Evolutionary conservation across 2,888 invertebrate genomes (phyloP), one percentile per base, ranked within the genome.

Genomic region (Drosophila pegasa): DNA sequence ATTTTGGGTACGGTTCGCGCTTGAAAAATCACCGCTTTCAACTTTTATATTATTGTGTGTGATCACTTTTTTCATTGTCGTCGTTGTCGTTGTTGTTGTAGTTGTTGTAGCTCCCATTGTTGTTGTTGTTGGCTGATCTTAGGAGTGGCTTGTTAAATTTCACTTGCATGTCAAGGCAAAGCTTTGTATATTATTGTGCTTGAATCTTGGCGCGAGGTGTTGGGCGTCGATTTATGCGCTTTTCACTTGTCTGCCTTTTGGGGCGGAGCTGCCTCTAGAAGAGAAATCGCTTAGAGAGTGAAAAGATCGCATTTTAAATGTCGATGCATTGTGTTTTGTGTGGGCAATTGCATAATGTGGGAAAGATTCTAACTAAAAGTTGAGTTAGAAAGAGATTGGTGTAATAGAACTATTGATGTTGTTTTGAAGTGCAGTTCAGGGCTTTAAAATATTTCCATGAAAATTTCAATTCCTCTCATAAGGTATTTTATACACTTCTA

Each of bases 101-200:
- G 45, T 54, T 67, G 40, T 66, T 50, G 54, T 41, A 59, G 59
- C 33, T 69, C 37, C 45, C 50, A 71, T 83, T 77, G 77, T 65
- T 76, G 68, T 56, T 37, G 75, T 63, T 77, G 75, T 61, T 75
- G 78, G 12, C 60, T 68, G 69, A 75, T 78, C 64, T 71, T 68
- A 86, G 85, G 85, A 86, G 85, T 88, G 85, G 86, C 85, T 86
- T 75, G 88, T 86, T 88, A 88, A 86, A 86, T 86, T 86, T 86
- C 85, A 86, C 85, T 85, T 86, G 88, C 80, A 80, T 80, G 87
- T 87, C 80, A 80, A 78, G 75, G 58, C 80, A 83, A 71, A 61
- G 56, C 27, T 54, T 62, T 47, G 33, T 33, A 41, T 51, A 27
- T 25, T 51, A 27, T 25, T 51, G 29, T 38, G 35, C 56, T 31